Evolutionary conservation across 2,888 invertebrate genomes (phyloP), one percentile per base, ranked within the genome.

Genomic region (Pachydiplax longipennis): DNA sequence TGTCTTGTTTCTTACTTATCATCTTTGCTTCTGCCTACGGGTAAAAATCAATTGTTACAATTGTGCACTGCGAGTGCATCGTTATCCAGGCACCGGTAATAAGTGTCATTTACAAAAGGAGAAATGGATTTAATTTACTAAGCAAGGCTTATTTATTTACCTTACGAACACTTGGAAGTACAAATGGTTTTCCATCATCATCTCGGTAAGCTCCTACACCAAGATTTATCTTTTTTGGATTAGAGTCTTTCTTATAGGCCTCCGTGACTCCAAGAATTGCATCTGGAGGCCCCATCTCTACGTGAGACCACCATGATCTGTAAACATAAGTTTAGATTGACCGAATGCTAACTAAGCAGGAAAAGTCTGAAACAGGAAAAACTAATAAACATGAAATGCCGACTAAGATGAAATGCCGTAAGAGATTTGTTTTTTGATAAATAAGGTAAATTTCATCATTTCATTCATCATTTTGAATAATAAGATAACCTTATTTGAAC

Each of bases 151-250:
- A 90, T 31, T 25, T 2, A 80, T 58, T 53, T 91, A 97, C 97
- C 95, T 96, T 96, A 91, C 94, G 95, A 40, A 99, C 99, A 94
- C 97, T 97, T 37, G 98, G 98, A 91, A 99, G 95, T 35, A 99
- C 96, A 94, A 96, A 99, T 2, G 99, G 99, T 95, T 99, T 99
- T 90, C 99, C 99, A 93, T 97, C 96, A 93, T 99, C 99, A 94
- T 99, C 99, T 92, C 99, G 96, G 94, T 99, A 99, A 13, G 99
- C 99, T 91, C 98, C 98, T 5, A 96, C 98, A 91, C 99, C 99
- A 90, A 99, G 96, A 94, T 99, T 99, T 92, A 99, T 97, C 94
- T 99, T 99, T 92, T 98, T 98, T 0, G 98, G 96, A 94, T 98
- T 97, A 3, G 95, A 95, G 94, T 99, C 99, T 91, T 95, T 96